Conservation (phyloP, 2,888 invertebrate genomes). For the Scaptomyza polygonia region DNA sequence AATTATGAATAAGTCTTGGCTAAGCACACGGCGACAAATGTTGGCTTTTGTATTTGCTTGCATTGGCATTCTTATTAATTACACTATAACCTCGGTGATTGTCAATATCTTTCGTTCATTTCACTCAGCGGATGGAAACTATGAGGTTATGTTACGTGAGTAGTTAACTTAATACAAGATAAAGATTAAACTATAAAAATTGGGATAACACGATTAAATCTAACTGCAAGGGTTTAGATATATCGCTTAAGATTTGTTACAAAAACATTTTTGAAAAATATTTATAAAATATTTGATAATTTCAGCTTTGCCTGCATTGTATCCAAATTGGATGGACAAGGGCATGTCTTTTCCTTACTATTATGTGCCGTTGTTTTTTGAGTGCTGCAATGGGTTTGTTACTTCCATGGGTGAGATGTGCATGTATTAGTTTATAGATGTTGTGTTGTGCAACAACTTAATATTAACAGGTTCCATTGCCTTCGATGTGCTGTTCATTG, state of each 20-base stretch:
- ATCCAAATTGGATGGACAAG: conserved; percentile 74
- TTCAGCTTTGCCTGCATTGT: conserved; percentile 70
- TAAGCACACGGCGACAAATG: conserved; percentile 63
- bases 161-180: conserved; percentile 4
- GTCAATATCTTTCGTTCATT: conserved; percentile 60
- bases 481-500: conserved; percentile 79
- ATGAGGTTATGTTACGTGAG: conserved; percentile 67
- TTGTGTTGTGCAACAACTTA: conserved; percentile 6
- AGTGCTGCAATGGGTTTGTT: conserved; percentile 46
- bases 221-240: no score
- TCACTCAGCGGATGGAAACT: conserved; percentile 32
- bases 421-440: neutral
- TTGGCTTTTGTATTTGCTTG: conserved; percentile 67
- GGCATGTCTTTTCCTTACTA: conserved; percentile 76
- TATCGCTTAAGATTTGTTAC: no score
- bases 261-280: no score
- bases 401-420: conserved; percentile 68
- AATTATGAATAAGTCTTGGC: conserved; percentile 70
- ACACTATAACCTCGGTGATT: conserved; percentile 60
- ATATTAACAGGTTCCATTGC: conserved; percentile 65
- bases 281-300: conserved; percentile 1
- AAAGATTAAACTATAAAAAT: neutral
- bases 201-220: no score
- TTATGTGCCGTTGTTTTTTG: conserved; percentile 63
- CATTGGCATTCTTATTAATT: conserved; percentile 54